Evolutionary conservation across 2,797 vertebrate genomes (phyloP).

Genomic region (Urophycis tenuis): DNA sequence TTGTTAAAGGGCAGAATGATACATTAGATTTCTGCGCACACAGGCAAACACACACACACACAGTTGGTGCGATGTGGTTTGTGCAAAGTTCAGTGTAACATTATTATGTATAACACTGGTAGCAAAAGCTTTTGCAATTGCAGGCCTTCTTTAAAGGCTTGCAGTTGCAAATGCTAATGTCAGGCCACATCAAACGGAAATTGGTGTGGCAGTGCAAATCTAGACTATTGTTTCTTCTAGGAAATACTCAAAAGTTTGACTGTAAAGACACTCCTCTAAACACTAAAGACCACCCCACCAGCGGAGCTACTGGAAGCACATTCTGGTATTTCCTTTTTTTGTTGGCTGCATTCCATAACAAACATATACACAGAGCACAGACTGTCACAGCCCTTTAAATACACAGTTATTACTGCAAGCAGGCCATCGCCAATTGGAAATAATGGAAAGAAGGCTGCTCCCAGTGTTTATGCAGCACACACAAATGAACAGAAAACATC

Average conservation of each 20-base stretch:
- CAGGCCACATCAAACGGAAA: too few relatives aligned
- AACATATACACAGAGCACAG: background rate
- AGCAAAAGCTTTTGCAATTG: conserved; percentile 33
- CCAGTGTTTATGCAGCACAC: too few relatives aligned
- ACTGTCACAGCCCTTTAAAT: too few relatives aligned
- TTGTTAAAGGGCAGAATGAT: background rate
- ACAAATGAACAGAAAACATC: too few relatives aligned
- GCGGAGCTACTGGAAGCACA: background rate
- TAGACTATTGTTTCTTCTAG: conserved; percentile 6
- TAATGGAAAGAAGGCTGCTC: too few relatives aligned
- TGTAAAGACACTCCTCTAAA: conserved; percentile 5
- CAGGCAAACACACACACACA: background rate
- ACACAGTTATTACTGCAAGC: too few relatives aligned
- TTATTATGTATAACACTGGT: conserved; percentile 7
- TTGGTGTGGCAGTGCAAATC: conserved; percentile 27
- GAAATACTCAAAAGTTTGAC: background rate
- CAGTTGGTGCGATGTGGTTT: background rate
- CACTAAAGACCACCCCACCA: too few relatives aligned
- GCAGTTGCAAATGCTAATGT: too few relatives aligned
- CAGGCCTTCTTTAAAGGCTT: conserved; percentile 52
- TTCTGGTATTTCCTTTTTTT: conserved; percentile 14
- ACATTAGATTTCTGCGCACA: background rate
- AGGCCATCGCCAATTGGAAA: too few relatives aligned
- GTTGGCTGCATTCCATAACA: conserved; percentile 9
- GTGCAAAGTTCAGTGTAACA: too few relatives aligned